Conservation (phyloP, 2,797 vertebrate genomes). For the Heterohyrax brucei region DNA sequence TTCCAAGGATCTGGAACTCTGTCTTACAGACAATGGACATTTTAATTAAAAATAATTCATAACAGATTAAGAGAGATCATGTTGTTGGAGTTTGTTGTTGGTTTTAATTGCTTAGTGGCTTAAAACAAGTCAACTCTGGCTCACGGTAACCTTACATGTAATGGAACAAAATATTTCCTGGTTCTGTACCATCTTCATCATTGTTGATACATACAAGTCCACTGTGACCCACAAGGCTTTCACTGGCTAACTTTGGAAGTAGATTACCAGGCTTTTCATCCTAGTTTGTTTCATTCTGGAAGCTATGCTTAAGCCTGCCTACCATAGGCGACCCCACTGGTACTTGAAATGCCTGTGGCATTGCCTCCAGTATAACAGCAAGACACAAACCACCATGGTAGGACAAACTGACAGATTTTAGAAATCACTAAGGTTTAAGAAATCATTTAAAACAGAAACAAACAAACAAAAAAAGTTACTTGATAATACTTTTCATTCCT, state of each 20-base stretch:
- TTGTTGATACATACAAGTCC: too few species aligned
- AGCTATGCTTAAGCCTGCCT: not conserved
- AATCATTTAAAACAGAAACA: not conserved
- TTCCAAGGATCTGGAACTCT: not conserved
- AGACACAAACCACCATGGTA: not conserved
- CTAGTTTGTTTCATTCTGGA: too few species aligned
- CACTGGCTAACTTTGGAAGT: not conserved
- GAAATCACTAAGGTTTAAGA: not conserved
- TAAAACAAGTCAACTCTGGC: too few species aligned
- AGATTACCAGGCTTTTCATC: not conserved
- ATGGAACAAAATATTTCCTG: too few species aligned
- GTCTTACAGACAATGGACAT: not conserved
- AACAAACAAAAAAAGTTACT: not conserved
- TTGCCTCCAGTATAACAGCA: not conserved
- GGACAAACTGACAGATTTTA: not conserved
- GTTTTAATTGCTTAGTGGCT: too few species aligned
- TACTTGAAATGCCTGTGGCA: not conserved
- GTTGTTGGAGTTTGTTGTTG: not conserved
- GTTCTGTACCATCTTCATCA: too few species aligned
- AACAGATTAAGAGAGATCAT: not conserved
- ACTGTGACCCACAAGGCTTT: not conserved
- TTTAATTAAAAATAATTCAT: not conserved
- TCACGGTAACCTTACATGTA: not conserved
- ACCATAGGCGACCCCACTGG: too few species aligned
- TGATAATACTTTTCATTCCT: not conserved